Conservation (phyloP, 1,140 invertebrate species). For the Drosophila suzukii region DNA sequence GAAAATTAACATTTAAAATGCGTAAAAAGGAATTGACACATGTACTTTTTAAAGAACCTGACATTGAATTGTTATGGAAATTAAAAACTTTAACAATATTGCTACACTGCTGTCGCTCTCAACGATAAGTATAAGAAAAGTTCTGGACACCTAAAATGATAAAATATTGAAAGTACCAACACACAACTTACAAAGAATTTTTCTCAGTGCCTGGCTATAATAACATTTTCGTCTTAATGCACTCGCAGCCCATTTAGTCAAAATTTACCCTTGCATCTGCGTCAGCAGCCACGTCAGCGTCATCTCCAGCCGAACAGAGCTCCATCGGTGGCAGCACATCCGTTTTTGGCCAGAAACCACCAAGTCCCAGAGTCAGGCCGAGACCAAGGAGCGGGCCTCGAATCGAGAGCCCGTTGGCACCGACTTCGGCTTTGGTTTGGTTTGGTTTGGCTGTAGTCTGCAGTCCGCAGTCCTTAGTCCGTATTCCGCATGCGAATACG, state of each 20-base stretch:
- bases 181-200: neutral
- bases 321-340: conserved; percentile 18
- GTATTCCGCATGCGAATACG: conserved; percentile 15
- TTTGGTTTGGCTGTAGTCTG: neutral
- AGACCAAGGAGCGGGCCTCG: conserved; percentile 39
- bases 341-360: conserved; percentile 41
- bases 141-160: neutral
- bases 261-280: conserved; percentile 65
- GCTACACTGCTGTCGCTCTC: too few relatives aligned
- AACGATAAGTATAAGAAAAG: too few relatives aligned
- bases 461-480: neutral
- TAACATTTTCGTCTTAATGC: conserved; percentile 78
- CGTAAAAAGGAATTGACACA: neutral
- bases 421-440: conserved; percentile 14
- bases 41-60: too few relatives aligned
- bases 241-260: conserved; percentile 74
- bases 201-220: conserved; percentile 45
- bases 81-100: too few relatives aligned
- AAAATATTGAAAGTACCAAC: neutral
- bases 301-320: conserved; percentile 14
- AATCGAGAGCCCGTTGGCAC: conserved; percentile 19
- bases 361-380: conserved; percentile 31
- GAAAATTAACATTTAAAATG: neutral
- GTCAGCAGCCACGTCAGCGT: conserved; percentile 55
- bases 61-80: too few relatives aligned